Conservation (phyloP, 2,113 vertebrate species). For the Chaetodon trifascialis region DNA sequence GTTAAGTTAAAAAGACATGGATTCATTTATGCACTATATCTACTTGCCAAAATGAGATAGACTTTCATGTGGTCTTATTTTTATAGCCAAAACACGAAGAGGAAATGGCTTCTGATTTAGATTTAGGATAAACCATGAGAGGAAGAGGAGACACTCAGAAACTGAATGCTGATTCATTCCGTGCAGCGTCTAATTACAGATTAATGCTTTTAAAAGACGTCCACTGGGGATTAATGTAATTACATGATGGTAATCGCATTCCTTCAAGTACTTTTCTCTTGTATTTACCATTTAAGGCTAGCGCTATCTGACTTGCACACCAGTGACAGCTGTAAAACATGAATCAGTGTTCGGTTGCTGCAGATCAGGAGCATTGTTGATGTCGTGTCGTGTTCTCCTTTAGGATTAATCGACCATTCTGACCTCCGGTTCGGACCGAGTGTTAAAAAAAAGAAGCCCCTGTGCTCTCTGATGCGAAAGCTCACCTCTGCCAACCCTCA, state of each 20-base stretch:
- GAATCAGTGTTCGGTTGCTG: slow-evolving; percentile 63
- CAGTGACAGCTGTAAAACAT: slow-evolving; percentile 48
- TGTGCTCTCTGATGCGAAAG: slow-evolving; percentile 59
- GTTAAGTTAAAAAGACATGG: slow-evolving; percentile 72
- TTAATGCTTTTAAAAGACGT: slow-evolving; percentile 60
- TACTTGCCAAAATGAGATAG: slow-evolving; percentile 90
- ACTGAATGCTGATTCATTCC: slow-evolving; percentile 69
- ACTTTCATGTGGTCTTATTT: slow-evolving; percentile 86
- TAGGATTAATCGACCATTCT: slow-evolving; percentile 57
- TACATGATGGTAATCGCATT: slow-evolving; percentile 55
- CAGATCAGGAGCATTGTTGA: slow-evolving; percentile 36
- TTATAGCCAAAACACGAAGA: slow-evolving; percentile 84
- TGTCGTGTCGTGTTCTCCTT: slow-evolving; percentile 58
- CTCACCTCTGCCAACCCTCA: slow-evolving; percentile 74
- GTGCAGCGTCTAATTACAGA: slow-evolving; percentile 53
- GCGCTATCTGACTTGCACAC: slow-evolving; percentile 17
- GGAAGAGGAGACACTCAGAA: slow-evolving; percentile 51
- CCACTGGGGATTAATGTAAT: slow-evolving; percentile 63
- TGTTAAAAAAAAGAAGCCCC: slow-evolving; percentile 38
- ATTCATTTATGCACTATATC: slow-evolving; percentile 87
- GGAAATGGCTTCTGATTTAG: slow-evolving; percentile 63
- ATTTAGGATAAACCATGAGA: slow-evolving; percentile 57
- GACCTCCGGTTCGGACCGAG: slow-evolving; percentile 66
- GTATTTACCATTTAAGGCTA: slow-evolving; percentile 41
- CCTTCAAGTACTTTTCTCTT: slow-evolving; percentile 48